A percentile compares a stretch with the other conserved stretches of the same genome.
These are phyloP conservation scores for Spea multiplicata DNA, from an alignment of 2,113 vertebrate species.

Conservation along the genomic window DNA sequence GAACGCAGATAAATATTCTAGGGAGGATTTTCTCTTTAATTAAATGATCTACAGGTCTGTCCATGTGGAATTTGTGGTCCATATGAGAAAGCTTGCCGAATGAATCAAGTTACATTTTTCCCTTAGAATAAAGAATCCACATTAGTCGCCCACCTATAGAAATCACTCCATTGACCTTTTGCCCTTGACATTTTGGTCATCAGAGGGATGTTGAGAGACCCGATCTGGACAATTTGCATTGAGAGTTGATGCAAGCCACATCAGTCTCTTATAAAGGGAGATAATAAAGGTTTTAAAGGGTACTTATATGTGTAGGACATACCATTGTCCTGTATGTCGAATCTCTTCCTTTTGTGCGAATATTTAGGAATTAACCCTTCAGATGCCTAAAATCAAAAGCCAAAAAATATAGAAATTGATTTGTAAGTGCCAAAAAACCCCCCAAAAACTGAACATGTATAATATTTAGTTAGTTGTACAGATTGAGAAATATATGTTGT, in stretches of 20 bases:
- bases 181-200: constrained; percentile 46
- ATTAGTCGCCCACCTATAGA: constrained; percentile 38
- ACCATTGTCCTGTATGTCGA: not conserved
- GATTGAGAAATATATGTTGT: too few relatives aligned
- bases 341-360: not conserved
- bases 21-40: constrained; percentile 44
- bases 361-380: too few relatives aligned
- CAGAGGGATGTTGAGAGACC: constrained; percentile 26
- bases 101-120: constrained; percentile 1
- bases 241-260: constrained; percentile 17
- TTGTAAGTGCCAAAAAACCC: too few relatives aligned
- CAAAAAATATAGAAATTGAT: too few relatives aligned
- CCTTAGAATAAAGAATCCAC: constrained; percentile 28
- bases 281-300: constrained; percentile 29
- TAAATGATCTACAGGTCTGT: constrained; percentile 38
- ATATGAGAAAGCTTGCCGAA: not conserved
- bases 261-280: constrained; percentile 19
- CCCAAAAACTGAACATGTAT: too few relatives aligned
- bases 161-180: constrained; percentile 37
- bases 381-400: too few relatives aligned
- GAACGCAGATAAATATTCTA: constrained; percentile 42
- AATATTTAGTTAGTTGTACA: too few relatives aligned
- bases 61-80: constrained; percentile 25
- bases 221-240: constrained; percentile 8
- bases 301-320: constrained; percentile 9